Base-by-base conservation (phyloP, 2,797 vertebrate species). In the Taenioides sp. region DNA sequence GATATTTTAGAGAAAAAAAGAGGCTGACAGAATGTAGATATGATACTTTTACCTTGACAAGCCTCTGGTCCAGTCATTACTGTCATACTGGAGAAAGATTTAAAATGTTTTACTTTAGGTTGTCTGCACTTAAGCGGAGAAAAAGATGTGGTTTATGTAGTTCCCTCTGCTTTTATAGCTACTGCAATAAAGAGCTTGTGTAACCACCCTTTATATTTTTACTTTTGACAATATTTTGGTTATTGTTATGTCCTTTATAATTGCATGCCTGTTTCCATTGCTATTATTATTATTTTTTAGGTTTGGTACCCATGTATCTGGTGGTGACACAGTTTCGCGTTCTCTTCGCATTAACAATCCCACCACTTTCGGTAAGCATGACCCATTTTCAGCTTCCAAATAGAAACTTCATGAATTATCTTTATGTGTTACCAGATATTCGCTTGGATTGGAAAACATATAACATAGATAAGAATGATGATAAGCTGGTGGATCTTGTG, bases 361-460 rank as follows among this genome's bases (percentile, higher is more conserved):
- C 71, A 94, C 95, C 75, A 92, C 95, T 66, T 96, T 91, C 72
- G 94, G 98, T 98, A 84, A 92, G 93, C 63, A 10, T 31, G 17
- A 40, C 61, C 27, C 47, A 20, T 20, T 66, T 50, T 58, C 47
- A 73, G 17, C 20, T 34, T 55, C 9, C 18, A 58, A 68, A 68
- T 43, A 22, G 14, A 4, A 43, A 40, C 23, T 58, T 58, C 10
- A 40, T 40, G 17, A 71, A 34, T 37, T 16, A 59, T 31, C 1
- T 16, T 16, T 43, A 0, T 58, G 40, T 61, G n/a, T 54, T 55
- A 18, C 20, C 81, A 99, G 98, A 97, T 69, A 96, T 99, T 68
- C 95, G 96, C 12, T 67, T 98, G 85, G 95, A 98, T 89, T 98
- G 95, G 96, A 86, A 96, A 85, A 93, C 88, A 2, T 99, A 95